Evolutionary conservation across 2,797 vertebrate genomes (phyloP).

Genomic region (Astyanax mexicanus): DNA sequence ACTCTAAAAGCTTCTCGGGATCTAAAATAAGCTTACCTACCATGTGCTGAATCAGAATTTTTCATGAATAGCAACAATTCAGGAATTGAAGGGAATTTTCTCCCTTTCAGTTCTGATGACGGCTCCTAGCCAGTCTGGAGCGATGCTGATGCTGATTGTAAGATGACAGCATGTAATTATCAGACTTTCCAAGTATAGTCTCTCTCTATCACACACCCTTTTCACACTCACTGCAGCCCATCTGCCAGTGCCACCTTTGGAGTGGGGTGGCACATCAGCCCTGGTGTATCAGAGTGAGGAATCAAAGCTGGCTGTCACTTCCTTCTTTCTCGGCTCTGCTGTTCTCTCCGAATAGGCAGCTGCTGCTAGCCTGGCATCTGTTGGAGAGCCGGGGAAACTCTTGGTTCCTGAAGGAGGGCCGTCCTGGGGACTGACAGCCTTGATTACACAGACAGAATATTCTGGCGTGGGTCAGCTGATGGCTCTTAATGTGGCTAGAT

Average conservation of each 20-base stretch:
- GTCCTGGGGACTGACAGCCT: constrained; percentile 38
- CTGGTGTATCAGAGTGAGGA: constrained; percentile 33
- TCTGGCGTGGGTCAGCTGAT: constrained; percentile 30
- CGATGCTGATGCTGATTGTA: constrained; percentile 20
- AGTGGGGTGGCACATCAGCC: constrained; percentile 28
- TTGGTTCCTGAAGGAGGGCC: constrained; percentile 9
- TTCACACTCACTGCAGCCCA: constrained; percentile 46
- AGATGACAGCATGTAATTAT: constrained; percentile 43
- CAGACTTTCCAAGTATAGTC: constrained; percentile 44
- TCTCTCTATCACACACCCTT: constrained; percentile 40
- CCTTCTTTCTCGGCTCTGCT: constrained; percentile 41
- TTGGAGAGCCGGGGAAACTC: constrained; percentile 34
- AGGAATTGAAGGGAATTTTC: constrained; percentile 10
- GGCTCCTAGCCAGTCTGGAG: constrained; percentile 18
- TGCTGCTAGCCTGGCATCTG: constrained; percentile 53
- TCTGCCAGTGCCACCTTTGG: constrained; percentile 43
- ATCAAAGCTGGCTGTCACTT: constrained; percentile 44
- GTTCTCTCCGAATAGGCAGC: constrained; percentile 44
- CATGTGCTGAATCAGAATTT: not conserved
- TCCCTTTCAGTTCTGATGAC: not conserved
- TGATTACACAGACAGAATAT: constrained; percentile 40
- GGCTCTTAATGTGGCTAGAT: constrained; percentile 39
- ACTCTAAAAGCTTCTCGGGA: not conserved
- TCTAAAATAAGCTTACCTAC: not conserved
- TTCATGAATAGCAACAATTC: constrained; percentile 9